Conservation (phyloP, 2,113 vertebrate species). For the Centropus bengalensis region DNA sequence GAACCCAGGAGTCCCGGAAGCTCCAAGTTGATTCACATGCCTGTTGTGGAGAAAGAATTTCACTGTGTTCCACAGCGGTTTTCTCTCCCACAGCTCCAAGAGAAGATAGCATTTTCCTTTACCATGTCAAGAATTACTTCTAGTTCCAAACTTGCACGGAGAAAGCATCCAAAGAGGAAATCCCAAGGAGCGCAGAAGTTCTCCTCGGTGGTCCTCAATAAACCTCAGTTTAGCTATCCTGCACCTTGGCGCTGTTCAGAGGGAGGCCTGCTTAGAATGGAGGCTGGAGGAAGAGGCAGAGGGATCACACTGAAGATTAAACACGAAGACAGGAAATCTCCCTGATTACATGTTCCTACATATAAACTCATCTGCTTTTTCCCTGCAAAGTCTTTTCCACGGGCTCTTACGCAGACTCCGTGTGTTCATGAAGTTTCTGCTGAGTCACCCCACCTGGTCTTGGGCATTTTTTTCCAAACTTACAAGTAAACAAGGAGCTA, state of each 20-base stretch:
- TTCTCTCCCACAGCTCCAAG: background rate
- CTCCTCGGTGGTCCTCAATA: background rate
- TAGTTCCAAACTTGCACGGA: background rate
- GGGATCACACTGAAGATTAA: background rate
- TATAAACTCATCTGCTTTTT: background rate
- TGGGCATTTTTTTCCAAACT: constrained; percentile 49
- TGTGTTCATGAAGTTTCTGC: constrained; percentile 32
- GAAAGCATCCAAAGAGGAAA: background rate
- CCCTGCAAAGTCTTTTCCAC: background rate
- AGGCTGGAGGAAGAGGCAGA: background rate
- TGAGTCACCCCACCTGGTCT: constrained; percentile 66
- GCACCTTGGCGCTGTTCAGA: background rate
- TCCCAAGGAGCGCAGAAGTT: background rate
- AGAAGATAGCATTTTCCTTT: background rate
- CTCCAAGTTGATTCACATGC: background rate
- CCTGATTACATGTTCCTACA: background rate
- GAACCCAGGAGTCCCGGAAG: background rate
- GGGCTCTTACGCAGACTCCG: background rate
- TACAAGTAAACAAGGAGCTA: constrained; percentile 63
- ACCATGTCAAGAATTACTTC: background rate
- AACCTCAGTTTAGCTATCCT: background rate
- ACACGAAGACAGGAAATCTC: background rate
- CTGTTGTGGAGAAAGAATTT: background rate
- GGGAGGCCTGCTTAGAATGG: background rate
- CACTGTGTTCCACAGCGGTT: background rate